A percentile compares a stretch with the other conserved stretches of the same genome.
These are phyloP conservation scores for Porites australiensis DNA, from an alignment of 64 coral and sea anemone genomes.

Conservation along the genomic window DNA sequence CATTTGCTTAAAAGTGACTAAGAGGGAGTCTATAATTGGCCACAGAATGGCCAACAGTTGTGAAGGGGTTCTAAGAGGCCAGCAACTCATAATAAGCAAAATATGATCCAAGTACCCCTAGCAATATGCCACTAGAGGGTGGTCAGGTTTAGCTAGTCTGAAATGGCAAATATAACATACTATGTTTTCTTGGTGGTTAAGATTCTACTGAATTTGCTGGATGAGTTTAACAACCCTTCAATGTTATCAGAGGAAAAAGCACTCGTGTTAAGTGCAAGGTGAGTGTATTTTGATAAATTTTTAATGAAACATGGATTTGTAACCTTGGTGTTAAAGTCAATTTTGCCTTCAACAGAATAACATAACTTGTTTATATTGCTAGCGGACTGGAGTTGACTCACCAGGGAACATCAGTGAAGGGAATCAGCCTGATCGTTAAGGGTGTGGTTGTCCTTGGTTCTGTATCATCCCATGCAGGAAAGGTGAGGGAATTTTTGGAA, in stretches of 20 bases:
- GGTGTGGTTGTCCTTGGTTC: constrained; percentile 75
- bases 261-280: constrained; percentile 86
- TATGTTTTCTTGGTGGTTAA: neutral
- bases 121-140: too few relatives aligned
- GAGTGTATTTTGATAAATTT: neutral
- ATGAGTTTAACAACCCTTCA: constrained; percentile 92
- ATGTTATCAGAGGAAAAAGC: constrained; percentile 57
- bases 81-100: too few relatives aligned
- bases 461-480: constrained; percentile 93
- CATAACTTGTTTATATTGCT: neutral
- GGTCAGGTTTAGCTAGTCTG: too few relatives aligned
- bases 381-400: constrained; percentile 91
- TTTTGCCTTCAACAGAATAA: too few relatives aligned
- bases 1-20: too few relatives aligned
- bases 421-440: constrained; percentile 87
- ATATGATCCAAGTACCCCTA: too few relatives aligned
- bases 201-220: constrained; percentile 93
- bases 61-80: too few relatives aligned
- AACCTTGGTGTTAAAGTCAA: too few relatives aligned
- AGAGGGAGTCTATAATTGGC: too few relatives aligned
- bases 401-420: constrained; percentile 66
- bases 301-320: too few relatives aligned
- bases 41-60: too few relatives aligned
- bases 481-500: constrained; percentile 45
- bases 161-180: too few relatives aligned